These are phyloP conservation scores for Orussus abietinus DNA, from an alignment of 1,140 invertebrate species.

Conservation along the genomic window DNA sequence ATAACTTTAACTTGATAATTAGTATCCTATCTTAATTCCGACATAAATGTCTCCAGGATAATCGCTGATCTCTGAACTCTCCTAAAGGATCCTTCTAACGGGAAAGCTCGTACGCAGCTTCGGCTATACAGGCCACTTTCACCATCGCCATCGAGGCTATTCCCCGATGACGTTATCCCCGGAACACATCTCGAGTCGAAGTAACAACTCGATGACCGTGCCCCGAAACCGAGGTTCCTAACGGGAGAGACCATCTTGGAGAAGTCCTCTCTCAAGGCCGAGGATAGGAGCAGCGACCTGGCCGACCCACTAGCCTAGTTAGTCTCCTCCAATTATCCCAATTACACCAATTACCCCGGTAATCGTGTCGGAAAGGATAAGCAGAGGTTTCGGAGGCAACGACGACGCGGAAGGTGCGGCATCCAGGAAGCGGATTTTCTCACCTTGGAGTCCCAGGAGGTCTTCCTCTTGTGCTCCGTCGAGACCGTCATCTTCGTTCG, in stretches of 20 bases:
- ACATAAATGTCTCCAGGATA: neutral
- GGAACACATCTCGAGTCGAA: conserved; percentile 5
- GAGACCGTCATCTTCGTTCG: conserved; percentile 46
- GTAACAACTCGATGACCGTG: neutral
- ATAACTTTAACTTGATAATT: conserved; percentile 3
- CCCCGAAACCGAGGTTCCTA: conserved; percentile 7
- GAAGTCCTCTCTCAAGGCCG: conserved; percentile 1
- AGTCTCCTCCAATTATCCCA: neutral
- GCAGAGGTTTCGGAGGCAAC: conserved; percentile 18
- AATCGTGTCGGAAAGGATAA: conserved; percentile 14
- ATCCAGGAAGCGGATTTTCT: conserved; percentile 23
- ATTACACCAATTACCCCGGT: neutral
- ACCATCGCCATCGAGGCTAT: conserved; percentile 5
- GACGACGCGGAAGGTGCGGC: neutral
- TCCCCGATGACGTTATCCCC: conserved; percentile 13
- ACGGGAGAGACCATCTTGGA: neutral
- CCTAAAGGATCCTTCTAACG: neutral
- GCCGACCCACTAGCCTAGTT: too few species aligned
- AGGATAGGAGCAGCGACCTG: conserved; percentile 15
- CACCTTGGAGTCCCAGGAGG: conserved; percentile 52
- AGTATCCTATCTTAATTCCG: neutral
- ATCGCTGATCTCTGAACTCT: neutral
- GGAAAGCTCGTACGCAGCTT: neutral
- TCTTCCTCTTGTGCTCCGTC: conserved; percentile 52
- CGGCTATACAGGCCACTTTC: conserved; percentile 13